Base-by-base conservation (phyloP, 2,888 invertebrate species). In the Aromia moschata region DNA sequence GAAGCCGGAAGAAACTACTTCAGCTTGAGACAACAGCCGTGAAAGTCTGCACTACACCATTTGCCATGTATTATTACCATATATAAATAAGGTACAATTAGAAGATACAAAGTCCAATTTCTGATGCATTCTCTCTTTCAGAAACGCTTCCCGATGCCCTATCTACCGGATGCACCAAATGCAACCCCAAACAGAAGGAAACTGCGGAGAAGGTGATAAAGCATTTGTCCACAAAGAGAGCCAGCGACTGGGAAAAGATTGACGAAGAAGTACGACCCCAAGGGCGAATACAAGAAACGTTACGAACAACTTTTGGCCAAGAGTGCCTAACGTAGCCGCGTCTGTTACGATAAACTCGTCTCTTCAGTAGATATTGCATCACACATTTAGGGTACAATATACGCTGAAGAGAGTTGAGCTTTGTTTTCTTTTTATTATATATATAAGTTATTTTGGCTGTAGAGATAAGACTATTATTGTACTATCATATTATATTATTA, bases 131-230 rank as follows among this genome's bases (percentile, higher is more conserved):
- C n/a, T n/a, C n/a, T 65, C 65, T 70, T 64, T 68, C 79, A 91
- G 91, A 83, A 62, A 88, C 87, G 54, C 80, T 91, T 2, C 90
- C 90, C 0, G 90, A 90, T 74, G 90, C 91, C 0, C 84, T 90
- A 53, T 78, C 83, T 47, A 87, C 86, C 53, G 87, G 87, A 60
- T 91, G 91, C 72, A 78, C 77, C 14, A 90, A 89, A 77, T 91
- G 91, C 73, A 87, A 84, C 31, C 85, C 85, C 17, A 84, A 85
- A 54, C 90, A 90, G 77, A 89, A 87, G 77, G 80, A 79, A 52
- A 85, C 84, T 0, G 87, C 90, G 0, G 86, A 90, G 38, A 89
- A 88, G 75, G 87, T 91, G 2, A 88, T 91, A 59, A 84, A 82
- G 58, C 84, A 88, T 66, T 77, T 91, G 45, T 87, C 85, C 74